Base-by-base conservation (phyloP, 2,113 vertebrate genomes). In the Engraulis encrasicolus region DNA sequence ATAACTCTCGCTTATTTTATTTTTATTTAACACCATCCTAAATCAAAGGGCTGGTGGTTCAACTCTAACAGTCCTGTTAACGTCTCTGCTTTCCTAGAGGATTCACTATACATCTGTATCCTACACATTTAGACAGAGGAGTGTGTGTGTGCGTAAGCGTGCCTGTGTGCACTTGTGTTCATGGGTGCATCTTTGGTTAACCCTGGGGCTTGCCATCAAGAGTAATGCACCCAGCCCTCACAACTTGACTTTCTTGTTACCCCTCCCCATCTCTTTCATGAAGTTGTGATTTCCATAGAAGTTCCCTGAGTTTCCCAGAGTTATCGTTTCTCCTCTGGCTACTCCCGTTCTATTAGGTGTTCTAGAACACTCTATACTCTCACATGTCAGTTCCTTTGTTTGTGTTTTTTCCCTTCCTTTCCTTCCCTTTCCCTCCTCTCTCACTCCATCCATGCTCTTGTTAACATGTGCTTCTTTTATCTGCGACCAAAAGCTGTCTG, bases 1-100 rank as follows among this genome's bases (percentile, higher is more conserved):
- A 89, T 85, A 85, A n/a, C n/a, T n/a, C n/a, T n/a, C n/a, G n/a
- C 87, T 89, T 84, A 50, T 83, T 84, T 78, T 52, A 82, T 79
- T 66, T 81, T 27, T 20, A 3, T 19, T 81, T 83, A 83, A 87
- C 85, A 85, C 31, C 50, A 85, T 74, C 71, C 20, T 88, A 81
- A 83, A 83, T 77, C 34, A 50, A 82, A 48, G 7, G n/a, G 81
- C 81, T 50, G 52, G 85, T 83, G 82, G 79, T 71, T 79, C 31
- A 38, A n/a, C n/a, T 81, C 74, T 83, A 52, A 23, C 81, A 78
- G 31, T 78, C 27, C 0, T 11, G n/a, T 58, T 23, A 23, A n/a
- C 19, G 15, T 66, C 12, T 66, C 5, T 66, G 82, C 78, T 71
- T n/a, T 79, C 54, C 78, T 31, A 83, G 14, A 34, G 66, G 49